Percentiles rank a stretch among this genome's conserved stretches.
These are phyloP conservation scores for Boulengeromyrus knoepffleri DNA, from an alignment of 2,113 vertebrate species.

Conservation along the genomic window DNA sequence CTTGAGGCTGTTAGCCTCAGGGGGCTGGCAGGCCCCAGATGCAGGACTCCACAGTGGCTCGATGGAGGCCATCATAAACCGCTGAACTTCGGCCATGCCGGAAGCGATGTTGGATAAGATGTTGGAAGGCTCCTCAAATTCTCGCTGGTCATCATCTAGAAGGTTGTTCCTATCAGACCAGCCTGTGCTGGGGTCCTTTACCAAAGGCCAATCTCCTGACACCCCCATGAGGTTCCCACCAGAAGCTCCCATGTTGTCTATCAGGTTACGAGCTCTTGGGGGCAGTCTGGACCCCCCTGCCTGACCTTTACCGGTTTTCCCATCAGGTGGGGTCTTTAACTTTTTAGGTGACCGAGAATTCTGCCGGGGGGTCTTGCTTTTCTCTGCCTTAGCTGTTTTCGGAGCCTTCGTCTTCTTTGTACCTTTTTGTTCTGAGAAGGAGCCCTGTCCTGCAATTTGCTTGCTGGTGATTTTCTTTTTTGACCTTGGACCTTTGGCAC, in stretches of 20 bases:
- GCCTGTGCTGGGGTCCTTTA: slow-evolving; percentile 58
- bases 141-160: slow-evolving; percentile 87
- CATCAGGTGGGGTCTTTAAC: slow-evolving; percentile 73
- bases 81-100: slow-evolving; percentile 98
- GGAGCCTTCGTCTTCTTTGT: slow-evolving; percentile 79
- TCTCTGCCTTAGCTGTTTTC: slow-evolving; percentile 84
- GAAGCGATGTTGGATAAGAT: slow-evolving; percentile 98
- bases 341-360: slow-evolving; percentile 81
- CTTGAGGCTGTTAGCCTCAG: slow-evolving; percentile 93
- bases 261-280: slow-evolving; percentile 44
- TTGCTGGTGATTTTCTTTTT: slow-evolving; percentile 84
- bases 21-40: slow-evolving; percentile 77
- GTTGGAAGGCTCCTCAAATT: slow-evolving; percentile 97
- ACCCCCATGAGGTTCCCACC: slow-evolving; percentile 50
- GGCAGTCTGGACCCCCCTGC: slow-evolving; percentile 44
- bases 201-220: slow-evolving; percentile 71
- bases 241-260: slow-evolving; percentile 48
- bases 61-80: slow-evolving; percentile 98
- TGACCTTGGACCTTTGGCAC: slow-evolving; percentile 78
- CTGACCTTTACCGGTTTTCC: slow-evolving; percentile 75
- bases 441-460: slow-evolving; percentile 69
- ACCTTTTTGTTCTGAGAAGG: slow-evolving; percentile 77
- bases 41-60: slow-evolving; percentile 91
- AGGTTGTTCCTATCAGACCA: slow-evolving; percentile 79
- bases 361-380: slow-evolving; percentile 81